Conservation (phyloP, 2,797 vertebrate genomes). For the Eupleurogrammus muticus region DNA sequence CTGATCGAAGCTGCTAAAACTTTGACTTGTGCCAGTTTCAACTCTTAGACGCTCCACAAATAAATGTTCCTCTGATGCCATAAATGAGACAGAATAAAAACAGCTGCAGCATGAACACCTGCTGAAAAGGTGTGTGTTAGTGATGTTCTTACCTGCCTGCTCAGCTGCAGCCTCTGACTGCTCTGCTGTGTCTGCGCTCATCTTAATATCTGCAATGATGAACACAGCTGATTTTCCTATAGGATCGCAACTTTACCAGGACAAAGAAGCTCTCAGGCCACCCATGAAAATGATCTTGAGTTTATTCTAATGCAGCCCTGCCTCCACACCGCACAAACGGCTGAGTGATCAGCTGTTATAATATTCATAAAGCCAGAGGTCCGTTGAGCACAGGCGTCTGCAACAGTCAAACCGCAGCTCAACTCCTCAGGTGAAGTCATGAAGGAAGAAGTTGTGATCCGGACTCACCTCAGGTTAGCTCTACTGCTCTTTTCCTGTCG, state of each 20-base stretch:
- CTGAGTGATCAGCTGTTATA: conserved; percentile 83
- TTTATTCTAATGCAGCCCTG: conserved; percentile 90
- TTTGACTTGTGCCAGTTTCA: too few species aligned
- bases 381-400: conserved; percentile 21
- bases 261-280: conserved; percentile 76
- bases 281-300: conserved; percentile 90
- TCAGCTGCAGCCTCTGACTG: conserved; percentile 86
- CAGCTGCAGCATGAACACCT: conserved; percentile 15
- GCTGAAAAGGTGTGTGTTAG: not conserved
- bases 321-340: conserved; percentile 83
- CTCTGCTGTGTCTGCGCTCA: conserved; percentile 92
- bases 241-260: conserved; percentile 87
- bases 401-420: not conserved
- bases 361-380: conserved; percentile 85
- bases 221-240: conserved; percentile 94
- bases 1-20: not conserved
- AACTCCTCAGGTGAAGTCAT: not conserved
- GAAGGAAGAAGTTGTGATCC: not conserved
- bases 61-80: not conserved
- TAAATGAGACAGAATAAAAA: too few species aligned
- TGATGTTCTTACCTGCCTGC: conserved; percentile 89
- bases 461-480: conserved; percentile 62
- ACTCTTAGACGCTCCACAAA: not conserved
- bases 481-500: conserved; percentile 13
- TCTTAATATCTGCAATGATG: conserved; percentile 95